Evolutionary conservation across 2,797 vertebrate species (phyloP).

Genomic region (Gymnodraco acuticeps): DNA sequence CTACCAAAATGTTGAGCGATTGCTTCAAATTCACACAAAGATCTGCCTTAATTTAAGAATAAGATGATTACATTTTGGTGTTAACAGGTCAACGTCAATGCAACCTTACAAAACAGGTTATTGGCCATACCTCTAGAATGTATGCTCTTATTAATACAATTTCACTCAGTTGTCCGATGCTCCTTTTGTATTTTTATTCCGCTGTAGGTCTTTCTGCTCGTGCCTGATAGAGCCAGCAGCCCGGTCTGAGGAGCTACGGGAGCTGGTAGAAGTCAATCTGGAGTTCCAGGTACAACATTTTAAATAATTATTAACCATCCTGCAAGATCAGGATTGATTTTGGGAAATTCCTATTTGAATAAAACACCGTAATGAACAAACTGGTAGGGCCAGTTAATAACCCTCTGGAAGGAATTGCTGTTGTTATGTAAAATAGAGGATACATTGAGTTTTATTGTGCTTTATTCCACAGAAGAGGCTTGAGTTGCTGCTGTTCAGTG

Average conservation of each 20-base stretch:
- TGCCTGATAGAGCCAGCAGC: constrained; percentile 81
- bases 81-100: too few species aligned
- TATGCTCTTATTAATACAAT: not conserved
- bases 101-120: not conserved
- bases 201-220: constrained; percentile 83
- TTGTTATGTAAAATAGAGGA: too few species aligned
- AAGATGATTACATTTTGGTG: too few species aligned
- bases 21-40: too few species aligned
- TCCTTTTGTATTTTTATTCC: not conserved
- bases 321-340: not conserved
- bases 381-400: not conserved
- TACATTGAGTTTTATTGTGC: not conserved
- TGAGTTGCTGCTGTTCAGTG: constrained; percentile 79
- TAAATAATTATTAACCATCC: not conserved
- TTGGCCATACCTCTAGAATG: not conserved
- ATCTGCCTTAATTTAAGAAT: too few species aligned
- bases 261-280: constrained; percentile 82
- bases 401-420: not conserved
- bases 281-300: constrained; percentile 83
- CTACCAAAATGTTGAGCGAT: too few species aligned
- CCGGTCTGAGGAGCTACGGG: constrained; percentile 79
- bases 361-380: not conserved
- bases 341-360: not conserved
- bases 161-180: not conserved
- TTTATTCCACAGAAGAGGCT: constrained; percentile 75